These are phyloP conservation scores for Ylistrum balloti DNA, from an alignment of 1,140 invertebrate species.

Conservation along the genomic window DNA sequence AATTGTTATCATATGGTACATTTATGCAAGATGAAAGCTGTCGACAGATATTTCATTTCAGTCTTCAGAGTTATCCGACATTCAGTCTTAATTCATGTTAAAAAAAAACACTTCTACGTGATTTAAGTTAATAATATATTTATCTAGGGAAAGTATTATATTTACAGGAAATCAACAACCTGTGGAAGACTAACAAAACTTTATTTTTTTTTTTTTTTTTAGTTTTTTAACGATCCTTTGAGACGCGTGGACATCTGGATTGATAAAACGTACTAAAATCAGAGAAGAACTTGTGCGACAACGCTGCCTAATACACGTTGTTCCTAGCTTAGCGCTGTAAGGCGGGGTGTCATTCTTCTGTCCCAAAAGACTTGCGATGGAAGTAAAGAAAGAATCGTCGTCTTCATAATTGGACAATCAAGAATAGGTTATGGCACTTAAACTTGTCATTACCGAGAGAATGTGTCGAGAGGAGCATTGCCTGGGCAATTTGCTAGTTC, in stretches of 20 bases:
- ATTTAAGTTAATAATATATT: too few relatives aligned
- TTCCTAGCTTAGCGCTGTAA: not conserved
- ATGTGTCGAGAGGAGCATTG: not conserved
- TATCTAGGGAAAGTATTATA: too few relatives aligned
- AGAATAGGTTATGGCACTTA: slow-evolving; percentile 29
- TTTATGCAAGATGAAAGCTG: too few relatives aligned
- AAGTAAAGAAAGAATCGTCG: slow-evolving; percentile 2
- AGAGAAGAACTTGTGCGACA: not conserved
- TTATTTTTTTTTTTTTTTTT: too few relatives aligned
- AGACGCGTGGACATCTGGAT: not conserved
- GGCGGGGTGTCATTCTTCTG: not conserved
- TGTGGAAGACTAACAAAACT: too few relatives aligned
- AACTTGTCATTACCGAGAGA: not conserved
- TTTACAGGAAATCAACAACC: too few relatives aligned
- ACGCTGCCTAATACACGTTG: not conserved
- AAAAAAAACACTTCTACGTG: too few relatives aligned
- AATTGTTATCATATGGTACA: too few relatives aligned
- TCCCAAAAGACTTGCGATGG: not conserved
- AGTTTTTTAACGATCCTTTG: too few relatives aligned
- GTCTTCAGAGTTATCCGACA: too few relatives aligned
- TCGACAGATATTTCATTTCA: too few relatives aligned
- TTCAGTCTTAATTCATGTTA: too few relatives aligned
- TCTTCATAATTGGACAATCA: slow-evolving; percentile 18
- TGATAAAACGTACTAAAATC: not conserved
- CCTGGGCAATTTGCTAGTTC: not conserved